A percentile compares a stretch with the other conserved stretches of the same genome.
Conservation (phyloP, 2,888 invertebrate species). For the Aporophyla lueneburgensis region DNA sequence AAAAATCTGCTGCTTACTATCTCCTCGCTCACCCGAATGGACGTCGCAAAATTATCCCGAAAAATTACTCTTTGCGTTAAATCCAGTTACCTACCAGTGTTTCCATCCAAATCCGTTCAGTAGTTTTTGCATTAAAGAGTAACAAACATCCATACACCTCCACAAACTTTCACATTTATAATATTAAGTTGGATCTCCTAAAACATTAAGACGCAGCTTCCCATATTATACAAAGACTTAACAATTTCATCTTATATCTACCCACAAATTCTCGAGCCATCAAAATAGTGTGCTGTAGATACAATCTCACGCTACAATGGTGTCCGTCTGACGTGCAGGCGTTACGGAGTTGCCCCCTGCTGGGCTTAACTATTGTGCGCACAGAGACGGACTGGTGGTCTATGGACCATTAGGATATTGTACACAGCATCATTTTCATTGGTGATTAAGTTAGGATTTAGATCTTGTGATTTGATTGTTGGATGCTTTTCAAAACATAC, state of each 20-base stretch:
- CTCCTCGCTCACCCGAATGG: no score
- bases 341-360: conserved; percentile 61
- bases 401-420: conserved; percentile 7
- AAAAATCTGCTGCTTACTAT: no score
- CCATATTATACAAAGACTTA: conserved; percentile 23
- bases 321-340: conserved; percentile 59
- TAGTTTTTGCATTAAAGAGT: no score
- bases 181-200: no score
- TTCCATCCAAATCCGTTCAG: no score
- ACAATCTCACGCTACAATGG: conserved; percentile 55
- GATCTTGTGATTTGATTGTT: neutral
- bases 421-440: neutral
- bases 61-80: no score
- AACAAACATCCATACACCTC: no score
- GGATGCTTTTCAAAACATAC: neutral
- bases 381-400: conserved; percentile 45
- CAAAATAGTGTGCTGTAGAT: conserved; percentile 54
- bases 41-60: no score
- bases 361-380: conserved; percentile 52
- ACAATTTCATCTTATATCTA: conserved; percentile 36
- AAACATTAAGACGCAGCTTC: neutral
- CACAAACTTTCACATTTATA: no score
- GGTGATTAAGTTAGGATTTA: neutral
- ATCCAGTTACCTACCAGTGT: no score
- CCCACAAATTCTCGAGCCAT: conserved; percentile 48